Conservation (phyloP, 2,888 invertebrate species). For the Cataglyphis rosenhaueri region DNA sequence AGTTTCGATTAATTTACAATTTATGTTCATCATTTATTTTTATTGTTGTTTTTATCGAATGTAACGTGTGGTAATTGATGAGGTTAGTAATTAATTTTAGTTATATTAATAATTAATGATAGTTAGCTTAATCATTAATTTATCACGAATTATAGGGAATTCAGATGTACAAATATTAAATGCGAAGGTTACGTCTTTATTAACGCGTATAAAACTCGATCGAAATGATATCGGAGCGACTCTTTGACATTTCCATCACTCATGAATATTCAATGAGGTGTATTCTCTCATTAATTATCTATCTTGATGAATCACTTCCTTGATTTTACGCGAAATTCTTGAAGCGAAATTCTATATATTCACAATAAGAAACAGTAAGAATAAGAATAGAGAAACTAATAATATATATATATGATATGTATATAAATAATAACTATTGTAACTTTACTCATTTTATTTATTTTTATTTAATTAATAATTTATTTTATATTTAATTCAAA, state of each 20-base stretch:
- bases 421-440: constrained; percentile 24
- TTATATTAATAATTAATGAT: background rate
- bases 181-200: constrained; percentile 15
- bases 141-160: background rate
- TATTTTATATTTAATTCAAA: background rate
- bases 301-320: constrained; percentile 26
- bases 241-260: constrained; percentile 13
- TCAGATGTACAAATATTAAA: constrained; percentile 21
- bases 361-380: background rate
- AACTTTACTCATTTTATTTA: background rate
- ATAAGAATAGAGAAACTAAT: background rate
- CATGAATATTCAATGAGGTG: constrained; percentile 31
- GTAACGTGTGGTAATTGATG: constrained; percentile 58
- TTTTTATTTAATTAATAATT: background rate
- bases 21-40: constrained; percentile 64
- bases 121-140: constrained; percentile 2
- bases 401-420: background rate
- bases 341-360: background rate
- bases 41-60: constrained; percentile 60
- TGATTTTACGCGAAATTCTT: background rate
- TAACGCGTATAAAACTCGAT: constrained; percentile 13
- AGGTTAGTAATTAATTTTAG: background rate
- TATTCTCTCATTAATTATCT: constrained; percentile 41
- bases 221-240: background rate
- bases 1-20: constrained; percentile 21